A percentile compares a stretch with the other conserved stretches of the same genome.
phyloP scores from a whole-genome alignment of 2,888 invertebrate species.

The Mimachlamys varia region DNA sequence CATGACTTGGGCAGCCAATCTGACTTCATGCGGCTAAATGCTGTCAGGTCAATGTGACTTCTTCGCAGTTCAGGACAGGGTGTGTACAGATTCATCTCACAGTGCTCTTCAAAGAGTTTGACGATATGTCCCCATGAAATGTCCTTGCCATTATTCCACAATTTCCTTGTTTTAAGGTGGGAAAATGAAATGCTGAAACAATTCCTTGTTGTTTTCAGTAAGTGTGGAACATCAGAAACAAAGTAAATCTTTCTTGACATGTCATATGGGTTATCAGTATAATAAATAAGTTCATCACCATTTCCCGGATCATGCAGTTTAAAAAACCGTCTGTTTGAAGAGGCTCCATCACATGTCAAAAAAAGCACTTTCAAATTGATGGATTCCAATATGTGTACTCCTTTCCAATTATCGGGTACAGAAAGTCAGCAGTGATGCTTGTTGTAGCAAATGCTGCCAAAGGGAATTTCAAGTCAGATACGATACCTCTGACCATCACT shows the following conservation, averaged over 20 bases:
- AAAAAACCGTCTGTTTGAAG: slow-evolving; percentile 57
- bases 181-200: slow-evolving; percentile 49
- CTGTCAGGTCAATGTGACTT: slow-evolving; percentile 45
- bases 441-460: slow-evolving; percentile 56
- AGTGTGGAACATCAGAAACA: slow-evolving; percentile 53
- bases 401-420: slow-evolving; percentile 59
- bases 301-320: slow-evolving; percentile 42
- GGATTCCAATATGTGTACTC: slow-evolving; percentile 52
- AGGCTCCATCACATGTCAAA: slow-evolving; percentile 57
- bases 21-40: slow-evolving; percentile 49
- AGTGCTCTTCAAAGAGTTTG: slow-evolving; percentile 51
- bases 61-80: slow-evolving; percentile 51
- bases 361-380: slow-evolving; percentile 49
- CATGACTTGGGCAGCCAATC: slow-evolving; percentile 48
- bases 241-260: slow-evolving; percentile 47
- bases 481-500: slow-evolving; percentile 51
- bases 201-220: slow-evolving; percentile 52
- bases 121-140: slow-evolving; percentile 50
- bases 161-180: slow-evolving; percentile 43
- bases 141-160: slow-evolving; percentile 51
- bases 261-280: slow-evolving; percentile 45
- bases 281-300: slow-evolving; percentile 17
- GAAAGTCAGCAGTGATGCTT: slow-evolving; percentile 54
- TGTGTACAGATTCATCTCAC: slow-evolving; percentile 45
- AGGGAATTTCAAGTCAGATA: slow-evolving; percentile 50